Percentiles rank a stretch among this genome's conserved stretches.
phyloP scores from a whole-genome alignment of 2,888 invertebrate species.

The Drosophila mettleri region DNA sequence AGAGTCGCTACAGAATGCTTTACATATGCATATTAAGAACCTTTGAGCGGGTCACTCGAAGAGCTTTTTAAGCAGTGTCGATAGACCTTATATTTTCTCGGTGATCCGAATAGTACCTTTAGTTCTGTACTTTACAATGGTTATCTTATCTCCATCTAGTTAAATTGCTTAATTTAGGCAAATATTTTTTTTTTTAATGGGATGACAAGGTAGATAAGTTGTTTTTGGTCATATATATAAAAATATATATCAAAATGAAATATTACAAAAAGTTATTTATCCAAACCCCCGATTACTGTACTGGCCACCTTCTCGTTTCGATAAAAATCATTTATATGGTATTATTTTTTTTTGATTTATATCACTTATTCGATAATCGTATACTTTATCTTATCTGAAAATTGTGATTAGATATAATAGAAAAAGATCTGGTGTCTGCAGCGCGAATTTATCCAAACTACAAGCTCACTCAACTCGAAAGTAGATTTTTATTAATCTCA shows the following conservation, averaged over 20 bases:
- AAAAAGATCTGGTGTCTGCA: not conserved
- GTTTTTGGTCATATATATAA: too few relatives aligned
- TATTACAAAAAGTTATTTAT: too few relatives aligned
- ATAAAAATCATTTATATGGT: too few relatives aligned
- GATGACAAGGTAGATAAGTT: not conserved
- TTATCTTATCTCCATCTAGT: conserved; percentile 2
- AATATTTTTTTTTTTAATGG: not conserved
- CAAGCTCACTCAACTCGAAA: not conserved
- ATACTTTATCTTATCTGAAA: too few relatives aligned
- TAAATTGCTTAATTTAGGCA: not conserved
- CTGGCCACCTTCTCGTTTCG: too few relatives aligned
- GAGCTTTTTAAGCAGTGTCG: not conserved
- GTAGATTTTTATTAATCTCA: not conserved
- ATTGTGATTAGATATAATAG: not conserved
- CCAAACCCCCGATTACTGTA: too few relatives aligned
- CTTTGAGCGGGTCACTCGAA: not conserved
- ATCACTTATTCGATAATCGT: too few relatives aligned
- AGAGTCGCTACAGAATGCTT: not conserved
- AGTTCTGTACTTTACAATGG: not conserved
- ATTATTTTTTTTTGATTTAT: too few relatives aligned
- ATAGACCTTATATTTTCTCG: not conserved
- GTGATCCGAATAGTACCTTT: not conserved
- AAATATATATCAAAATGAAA: too few relatives aligned
- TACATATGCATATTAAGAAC: not conserved
- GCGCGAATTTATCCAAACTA: not conserved